Conservation (phyloP, 2,797 vertebrate genomes). For the Cuniculus paca region DNA sequence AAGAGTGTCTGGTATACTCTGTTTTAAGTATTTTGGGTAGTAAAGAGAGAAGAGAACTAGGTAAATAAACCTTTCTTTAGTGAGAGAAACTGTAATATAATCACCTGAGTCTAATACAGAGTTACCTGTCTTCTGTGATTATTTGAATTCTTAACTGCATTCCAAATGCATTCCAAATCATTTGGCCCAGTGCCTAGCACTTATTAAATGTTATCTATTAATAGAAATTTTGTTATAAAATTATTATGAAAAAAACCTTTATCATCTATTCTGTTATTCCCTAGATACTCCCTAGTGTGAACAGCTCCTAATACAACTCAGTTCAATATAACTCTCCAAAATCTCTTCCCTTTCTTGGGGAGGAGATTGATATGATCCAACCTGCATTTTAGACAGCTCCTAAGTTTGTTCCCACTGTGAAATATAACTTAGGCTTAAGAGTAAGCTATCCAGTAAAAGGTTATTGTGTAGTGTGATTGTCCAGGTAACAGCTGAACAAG, state of each 20-base stretch:
- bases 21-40: neutral
- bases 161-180: constrained; percentile 33
- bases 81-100: neutral
- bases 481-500: neutral
- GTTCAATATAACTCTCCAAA: neutral
- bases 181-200: neutral
- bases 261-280: constrained; percentile 7
- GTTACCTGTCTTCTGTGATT: neutral
- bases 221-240: constrained; percentile 14
- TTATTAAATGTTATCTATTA: constrained; percentile 16
- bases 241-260: neutral
- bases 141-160: constrained; percentile 11
- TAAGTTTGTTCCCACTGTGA: constrained; percentile 26
- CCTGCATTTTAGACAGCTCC: constrained; percentile 10
- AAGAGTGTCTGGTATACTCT: neutral
- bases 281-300: neutral
- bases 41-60: neutral
- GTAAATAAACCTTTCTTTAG: constrained; percentile 9
- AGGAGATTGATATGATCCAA: neutral
- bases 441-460: neutral
- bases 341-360: neutral
- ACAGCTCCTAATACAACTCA: neutral
- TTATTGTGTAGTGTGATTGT: neutral
- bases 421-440: constrained; percentile 26
- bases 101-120: neutral